Evolutionary conservation across 2,797 vertebrate genomes (phyloP).

Genomic region (Zonotrichia albicollis): DNA sequence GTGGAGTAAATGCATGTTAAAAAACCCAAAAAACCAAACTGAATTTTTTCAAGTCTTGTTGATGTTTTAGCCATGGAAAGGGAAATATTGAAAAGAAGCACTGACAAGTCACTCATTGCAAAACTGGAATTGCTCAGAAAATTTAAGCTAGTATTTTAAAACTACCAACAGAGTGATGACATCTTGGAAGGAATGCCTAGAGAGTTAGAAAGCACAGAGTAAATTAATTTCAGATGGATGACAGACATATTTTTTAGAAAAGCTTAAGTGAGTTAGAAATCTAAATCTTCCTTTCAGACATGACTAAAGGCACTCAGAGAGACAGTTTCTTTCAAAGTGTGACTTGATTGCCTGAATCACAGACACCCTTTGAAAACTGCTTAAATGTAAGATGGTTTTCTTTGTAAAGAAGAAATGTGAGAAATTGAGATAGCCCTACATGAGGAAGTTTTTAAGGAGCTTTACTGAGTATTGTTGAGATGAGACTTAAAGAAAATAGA

Average conservation of each 20-base stretch:
- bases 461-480: not conserved
- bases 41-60: not conserved
- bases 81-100: not conserved
- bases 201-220: not conserved
- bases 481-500: not conserved
- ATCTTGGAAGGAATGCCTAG: not conserved
- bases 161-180: conserved; percentile 43
- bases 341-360: not conserved
- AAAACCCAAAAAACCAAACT: fast-evolving
- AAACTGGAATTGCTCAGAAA: not conserved
- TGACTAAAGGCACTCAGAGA: not conserved
- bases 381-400: not conserved
- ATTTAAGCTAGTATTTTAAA: conserved; percentile 33
- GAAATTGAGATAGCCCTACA: not conserved
- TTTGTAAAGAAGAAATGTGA: not conserved
- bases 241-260: not conserved
- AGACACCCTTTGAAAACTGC: not conserved
- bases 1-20: not conserved
- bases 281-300: not conserved
- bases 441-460: not conserved
- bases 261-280: not conserved
- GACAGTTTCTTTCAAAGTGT: not conserved
- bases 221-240: conserved; percentile 37
- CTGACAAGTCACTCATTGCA: not conserved
- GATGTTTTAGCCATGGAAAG: not conserved